Percentiles rank a stretch among this genome's conserved stretches.
Evolutionary conservation across 2,113 vertebrate genomes (phyloP).

Genomic region (Platysternon megacephalum): DNA sequence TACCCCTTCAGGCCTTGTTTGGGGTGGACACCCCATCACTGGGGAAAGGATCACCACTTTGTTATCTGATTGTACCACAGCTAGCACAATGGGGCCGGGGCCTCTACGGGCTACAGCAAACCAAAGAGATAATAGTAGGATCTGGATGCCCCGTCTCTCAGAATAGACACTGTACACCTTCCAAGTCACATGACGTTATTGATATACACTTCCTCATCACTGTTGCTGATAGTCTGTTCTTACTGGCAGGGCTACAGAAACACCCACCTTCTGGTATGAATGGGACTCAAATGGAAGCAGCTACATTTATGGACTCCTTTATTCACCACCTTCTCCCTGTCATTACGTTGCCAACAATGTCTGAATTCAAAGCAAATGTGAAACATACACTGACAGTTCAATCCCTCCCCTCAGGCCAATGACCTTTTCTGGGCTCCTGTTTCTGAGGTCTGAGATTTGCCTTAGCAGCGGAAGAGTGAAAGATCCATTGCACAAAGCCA

Average conservation of each 20-base stretch:
- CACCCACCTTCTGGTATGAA: accelerated
- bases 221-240: background rate
- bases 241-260: background rate
- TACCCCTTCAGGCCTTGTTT: background rate
- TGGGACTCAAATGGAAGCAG: background rate
- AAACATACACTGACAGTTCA: accelerated
- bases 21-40: background rate
- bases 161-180: background rate
- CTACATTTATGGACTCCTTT: accelerated
- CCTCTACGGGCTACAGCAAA: background rate
- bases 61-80: background rate
- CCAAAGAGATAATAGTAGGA: background rate
- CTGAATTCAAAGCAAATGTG: background rate
- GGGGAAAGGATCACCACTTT: background rate
- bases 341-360: accelerated
- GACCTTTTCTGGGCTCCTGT: background rate
- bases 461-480: accelerated
- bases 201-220: background rate
- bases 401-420: background rate
- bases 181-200: background rate
- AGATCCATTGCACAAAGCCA: background rate
- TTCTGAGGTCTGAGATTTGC: accelerated
- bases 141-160: background rate
- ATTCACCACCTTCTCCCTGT: background rate
- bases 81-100: too few species aligned